A percentile compares a stretch with the other conserved stretches of the same genome.
phyloP scores from a whole-genome alignment of 2,888 invertebrate genomes.

The Dynastes grantii region DNA sequence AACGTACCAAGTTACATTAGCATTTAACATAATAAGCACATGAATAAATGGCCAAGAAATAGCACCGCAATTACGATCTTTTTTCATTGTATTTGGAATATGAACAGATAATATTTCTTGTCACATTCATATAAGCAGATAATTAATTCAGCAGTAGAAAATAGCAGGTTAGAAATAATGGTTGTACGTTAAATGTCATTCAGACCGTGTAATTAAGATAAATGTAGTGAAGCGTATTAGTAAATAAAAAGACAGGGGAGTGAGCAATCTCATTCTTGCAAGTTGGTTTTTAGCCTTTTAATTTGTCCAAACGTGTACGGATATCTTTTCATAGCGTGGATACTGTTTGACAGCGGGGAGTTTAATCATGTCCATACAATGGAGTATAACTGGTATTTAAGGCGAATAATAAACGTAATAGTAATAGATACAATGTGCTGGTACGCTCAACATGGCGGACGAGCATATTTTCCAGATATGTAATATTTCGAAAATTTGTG shows the following conservation, averaged over 20 bases:
- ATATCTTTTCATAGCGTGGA: too few relatives aligned
- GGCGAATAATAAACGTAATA: too few relatives aligned
- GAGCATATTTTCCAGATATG: too few relatives aligned
- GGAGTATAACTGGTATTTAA: too few relatives aligned
- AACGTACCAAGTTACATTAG: background rate
- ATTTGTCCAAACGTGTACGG: background rate
- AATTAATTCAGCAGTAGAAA: constrained; percentile 35
- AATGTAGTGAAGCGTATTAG: background rate
- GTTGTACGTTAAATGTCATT: constrained; percentile 22
- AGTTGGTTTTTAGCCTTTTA: background rate
- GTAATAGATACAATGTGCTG: too few relatives aligned
- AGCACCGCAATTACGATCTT: constrained; percentile 14
- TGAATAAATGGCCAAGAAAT: constrained; percentile 4
- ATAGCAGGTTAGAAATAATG: constrained; percentile 20
- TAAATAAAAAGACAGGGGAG: background rate
- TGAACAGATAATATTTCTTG: constrained; percentile 25
- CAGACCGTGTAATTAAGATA: constrained; percentile 25
- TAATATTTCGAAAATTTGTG: too few relatives aligned
- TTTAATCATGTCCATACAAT: too few relatives aligned
- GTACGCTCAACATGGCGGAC: too few relatives aligned
- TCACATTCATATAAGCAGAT: constrained; percentile 17
- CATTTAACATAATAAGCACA: constrained; percentile 17
- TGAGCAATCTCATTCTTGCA: too few relatives aligned
- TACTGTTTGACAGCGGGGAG: too few relatives aligned
- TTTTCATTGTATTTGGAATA: constrained; percentile 31